Evolutionary conservation across 2,113 vertebrate genomes (phyloP).

Genomic region (Urocitellus parryii): DNA sequence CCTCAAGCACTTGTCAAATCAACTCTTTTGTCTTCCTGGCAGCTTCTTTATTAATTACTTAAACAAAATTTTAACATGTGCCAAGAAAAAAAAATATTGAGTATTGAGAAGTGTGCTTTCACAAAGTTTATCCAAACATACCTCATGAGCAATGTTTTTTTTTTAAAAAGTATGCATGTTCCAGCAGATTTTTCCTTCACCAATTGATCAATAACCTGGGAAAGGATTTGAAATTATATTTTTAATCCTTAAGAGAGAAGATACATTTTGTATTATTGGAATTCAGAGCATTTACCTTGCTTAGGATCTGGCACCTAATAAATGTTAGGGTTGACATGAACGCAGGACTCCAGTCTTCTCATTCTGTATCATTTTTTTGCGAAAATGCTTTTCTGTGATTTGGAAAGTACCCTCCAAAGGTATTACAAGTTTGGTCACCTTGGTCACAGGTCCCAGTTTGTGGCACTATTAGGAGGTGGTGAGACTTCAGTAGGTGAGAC

Average conservation of each 20-base stretch:
- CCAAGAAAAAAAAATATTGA: background rate
- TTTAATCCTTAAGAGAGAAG: background rate
- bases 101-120: background rate
- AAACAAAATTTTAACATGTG: background rate
- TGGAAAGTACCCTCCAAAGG: background rate
- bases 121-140: constrained; percentile 8
- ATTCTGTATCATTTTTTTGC: background rate
- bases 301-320: background rate
- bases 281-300: background rate
- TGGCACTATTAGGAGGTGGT: background rate
- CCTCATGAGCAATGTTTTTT: background rate
- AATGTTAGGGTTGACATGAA: background rate
- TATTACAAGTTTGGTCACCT: background rate
- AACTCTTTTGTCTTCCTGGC: constrained; percentile 38
- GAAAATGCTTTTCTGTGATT: background rate
- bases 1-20: constrained; percentile 24
- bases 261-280: background rate
- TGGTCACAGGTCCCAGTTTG: background rate
- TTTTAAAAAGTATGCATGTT: background rate
- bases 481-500: background rate
- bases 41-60: background rate
- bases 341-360: background rate
- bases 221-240: constrained; percentile 18
- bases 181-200: background rate
- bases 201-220: background rate